Base-by-base conservation (phyloP, 2,888 invertebrate genomes). In the Synanthedon myopaeformis region DNA sequence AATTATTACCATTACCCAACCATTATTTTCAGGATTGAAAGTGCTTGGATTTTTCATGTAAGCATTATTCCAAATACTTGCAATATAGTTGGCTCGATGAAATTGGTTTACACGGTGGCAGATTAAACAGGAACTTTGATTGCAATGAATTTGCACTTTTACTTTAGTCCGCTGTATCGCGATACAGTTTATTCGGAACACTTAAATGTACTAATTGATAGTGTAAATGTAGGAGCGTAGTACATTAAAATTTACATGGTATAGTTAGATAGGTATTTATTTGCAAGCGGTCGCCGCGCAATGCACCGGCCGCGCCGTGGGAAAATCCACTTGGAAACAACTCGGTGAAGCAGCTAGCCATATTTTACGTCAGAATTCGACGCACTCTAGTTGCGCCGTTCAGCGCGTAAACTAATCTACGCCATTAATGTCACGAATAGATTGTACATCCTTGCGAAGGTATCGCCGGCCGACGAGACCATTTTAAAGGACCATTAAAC, bases 281-380 rank as follows among this genome's bases (percentile, higher is more conserved):
- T 23, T 5, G 54, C 53, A 52, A 52, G 10, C 52, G 49, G 50
- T 49, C 48, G 45, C 49, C 41, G 51, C 51, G 49, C 19, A 35
- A 41, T 14, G 49, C 49, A 28, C 35, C 23, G 51, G 48, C 58
- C 64, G 63, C 58, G 63, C 64, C 62, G 85, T 85, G 85, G 82
- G 85, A 86, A 79, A 77, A 71, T 73, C 67, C 69, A 67, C 66
- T 68, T 65, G 62, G 35, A 35, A 65, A 63, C 65, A 58, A 55
- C 65, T 62, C 64, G 65, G 64, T 68, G 65, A 69, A 64, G 65
- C 64, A 67, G 67, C 66, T 63, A 64, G 63, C 72, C 64, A 79
- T 82, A 81, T 79, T 81, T 85, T 72, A 82, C 66, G 73, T 72
- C 74, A 73, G 70, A 72, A 76, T 78, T 76, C 69, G 71, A 77